phyloP scores from a whole-genome alignment of 2,888 invertebrate genomes.

The Pyrocoelia pectoralis region DNA sequence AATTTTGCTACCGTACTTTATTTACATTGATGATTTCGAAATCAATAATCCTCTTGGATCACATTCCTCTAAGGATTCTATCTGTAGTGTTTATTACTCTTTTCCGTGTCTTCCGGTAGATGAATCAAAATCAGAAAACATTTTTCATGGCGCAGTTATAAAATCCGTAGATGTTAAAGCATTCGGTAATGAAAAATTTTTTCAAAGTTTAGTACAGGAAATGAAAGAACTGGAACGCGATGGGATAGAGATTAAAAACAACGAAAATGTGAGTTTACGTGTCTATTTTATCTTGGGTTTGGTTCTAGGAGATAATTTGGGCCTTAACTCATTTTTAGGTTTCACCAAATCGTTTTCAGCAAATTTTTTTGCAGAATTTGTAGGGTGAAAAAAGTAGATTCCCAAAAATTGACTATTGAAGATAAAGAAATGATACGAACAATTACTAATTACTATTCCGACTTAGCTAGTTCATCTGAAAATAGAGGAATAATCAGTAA shows the following conservation, averaged over 20 bases:
- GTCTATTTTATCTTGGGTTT: conserved; percentile 29
- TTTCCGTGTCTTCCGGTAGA: conserved; percentile 39
- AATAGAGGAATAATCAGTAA: conserved; percentile 30
- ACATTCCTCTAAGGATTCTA: conserved; percentile 35
- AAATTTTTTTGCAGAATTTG: conserved; percentile 23
- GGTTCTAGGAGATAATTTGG: conserved; percentile 6
- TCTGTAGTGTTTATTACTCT: conserved; percentile 42
- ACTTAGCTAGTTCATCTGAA: conserved; percentile 13
- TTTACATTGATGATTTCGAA: conserved; percentile 45
- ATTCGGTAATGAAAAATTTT: conserved; percentile 32
- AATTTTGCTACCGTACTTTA: conserved; percentile 39
- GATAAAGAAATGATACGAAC: conserved; percentile 13
- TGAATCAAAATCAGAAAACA: conserved; percentile 33
- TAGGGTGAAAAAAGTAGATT: conserved; percentile 11
- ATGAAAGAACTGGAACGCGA: conserved; percentile 27
- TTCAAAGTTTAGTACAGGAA: conserved; percentile 27
- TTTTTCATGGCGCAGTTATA: not conserved
- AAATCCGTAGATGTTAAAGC: not conserved
- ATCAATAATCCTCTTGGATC: conserved; percentile 44
- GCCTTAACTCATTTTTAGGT: conserved; percentile 19
- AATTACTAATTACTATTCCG: conserved; percentile 3
- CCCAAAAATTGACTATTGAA: conserved; percentile 19
- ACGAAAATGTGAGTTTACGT: not conserved
- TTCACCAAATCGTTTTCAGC: conserved; percentile 14
- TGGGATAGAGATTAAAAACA: conserved; percentile 19